Conservation (phyloP, 2,888 invertebrate genomes). For the Acronicta psi region DNA sequence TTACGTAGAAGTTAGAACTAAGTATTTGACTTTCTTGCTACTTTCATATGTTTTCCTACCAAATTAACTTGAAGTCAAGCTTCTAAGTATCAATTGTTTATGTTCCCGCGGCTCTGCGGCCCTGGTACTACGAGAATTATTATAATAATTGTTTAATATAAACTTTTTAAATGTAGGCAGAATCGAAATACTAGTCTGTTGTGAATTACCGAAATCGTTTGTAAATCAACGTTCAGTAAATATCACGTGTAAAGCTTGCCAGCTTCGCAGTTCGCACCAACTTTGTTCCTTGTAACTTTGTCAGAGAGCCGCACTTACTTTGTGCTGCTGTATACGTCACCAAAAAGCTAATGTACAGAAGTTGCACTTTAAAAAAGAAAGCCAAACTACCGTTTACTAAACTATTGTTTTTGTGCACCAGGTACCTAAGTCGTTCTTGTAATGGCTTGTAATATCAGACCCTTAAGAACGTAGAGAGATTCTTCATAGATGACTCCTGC, state of each 20-base stretch:
- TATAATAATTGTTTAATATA: too few relatives aligned
- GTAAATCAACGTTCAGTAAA: slow-evolving; percentile 8
- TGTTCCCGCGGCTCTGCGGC: slow-evolving; percentile 30
- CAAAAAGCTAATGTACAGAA: background rate
- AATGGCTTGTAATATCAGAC: too few relatives aligned
- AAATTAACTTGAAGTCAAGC: slow-evolving; percentile 39
- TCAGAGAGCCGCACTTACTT: slow-evolving; percentile 10
- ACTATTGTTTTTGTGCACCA: too few relatives aligned
- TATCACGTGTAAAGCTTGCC: background rate
- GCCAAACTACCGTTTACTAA: too few relatives aligned
- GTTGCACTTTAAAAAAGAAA: background rate
- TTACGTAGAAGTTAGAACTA: slow-evolving; percentile 16
- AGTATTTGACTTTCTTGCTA: slow-evolving; percentile 32
- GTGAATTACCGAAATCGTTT: slow-evolving; percentile 11
- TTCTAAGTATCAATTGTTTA: slow-evolving; percentile 45
- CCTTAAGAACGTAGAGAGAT: too few relatives aligned
- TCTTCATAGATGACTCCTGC: too few relatives aligned
- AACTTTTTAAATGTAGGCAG: too few relatives aligned
- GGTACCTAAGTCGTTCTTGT: too few relatives aligned
- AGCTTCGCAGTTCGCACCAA: slow-evolving; percentile 25
- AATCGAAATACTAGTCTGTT: too few relatives aligned
- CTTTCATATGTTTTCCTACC: slow-evolving; percentile 45
- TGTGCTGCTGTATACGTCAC: background rate
- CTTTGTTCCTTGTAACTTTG: slow-evolving; percentile 27
- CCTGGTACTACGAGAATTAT: background rate